These are phyloP conservation scores for Pelusios castaneus DNA, from an alignment of 2,113 vertebrate genomes.

Conservation along the genomic window DNA sequence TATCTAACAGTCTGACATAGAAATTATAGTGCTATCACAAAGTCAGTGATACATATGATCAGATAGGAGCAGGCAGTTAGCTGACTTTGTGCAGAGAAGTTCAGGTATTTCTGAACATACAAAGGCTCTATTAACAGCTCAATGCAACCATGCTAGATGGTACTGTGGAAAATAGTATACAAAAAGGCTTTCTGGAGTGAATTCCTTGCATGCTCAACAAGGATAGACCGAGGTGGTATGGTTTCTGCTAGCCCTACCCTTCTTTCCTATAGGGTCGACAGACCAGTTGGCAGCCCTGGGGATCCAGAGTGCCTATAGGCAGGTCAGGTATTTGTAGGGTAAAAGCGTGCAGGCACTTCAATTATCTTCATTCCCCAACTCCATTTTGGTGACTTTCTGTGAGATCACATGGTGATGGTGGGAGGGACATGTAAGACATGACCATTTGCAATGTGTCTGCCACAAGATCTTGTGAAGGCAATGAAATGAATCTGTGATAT, in stretches of 20 bases:
- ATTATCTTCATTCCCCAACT: not conserved
- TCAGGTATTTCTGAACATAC: not conserved
- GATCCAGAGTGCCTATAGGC: not conserved
- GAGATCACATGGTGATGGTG: not conserved
- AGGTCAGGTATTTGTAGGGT: not conserved
- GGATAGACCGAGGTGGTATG: not conserved
- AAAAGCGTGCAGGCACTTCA: not conserved
- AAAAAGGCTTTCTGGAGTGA: not conserved
- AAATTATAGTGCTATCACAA: constrained; percentile 12
- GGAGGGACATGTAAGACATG: not conserved
- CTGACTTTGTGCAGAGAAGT: not conserved
- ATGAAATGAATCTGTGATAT: not conserved
- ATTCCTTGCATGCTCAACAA: not conserved
- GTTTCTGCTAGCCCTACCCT: not conserved
- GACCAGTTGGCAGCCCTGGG: not conserved
- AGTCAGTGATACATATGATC: not conserved
- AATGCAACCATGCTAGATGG: not conserved
- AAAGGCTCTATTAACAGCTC: not conserved
- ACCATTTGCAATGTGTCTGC: not conserved
- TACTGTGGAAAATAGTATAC: not conserved
- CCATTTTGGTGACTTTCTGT: not conserved
- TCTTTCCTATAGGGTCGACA: not conserved
- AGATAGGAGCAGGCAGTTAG: constrained; percentile 1
- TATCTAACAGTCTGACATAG: not conserved
- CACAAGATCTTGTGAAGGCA: not conserved